Conservation (phyloP, 2,113 vertebrate species). For the Mesoclemmys tuberculata region DNA sequence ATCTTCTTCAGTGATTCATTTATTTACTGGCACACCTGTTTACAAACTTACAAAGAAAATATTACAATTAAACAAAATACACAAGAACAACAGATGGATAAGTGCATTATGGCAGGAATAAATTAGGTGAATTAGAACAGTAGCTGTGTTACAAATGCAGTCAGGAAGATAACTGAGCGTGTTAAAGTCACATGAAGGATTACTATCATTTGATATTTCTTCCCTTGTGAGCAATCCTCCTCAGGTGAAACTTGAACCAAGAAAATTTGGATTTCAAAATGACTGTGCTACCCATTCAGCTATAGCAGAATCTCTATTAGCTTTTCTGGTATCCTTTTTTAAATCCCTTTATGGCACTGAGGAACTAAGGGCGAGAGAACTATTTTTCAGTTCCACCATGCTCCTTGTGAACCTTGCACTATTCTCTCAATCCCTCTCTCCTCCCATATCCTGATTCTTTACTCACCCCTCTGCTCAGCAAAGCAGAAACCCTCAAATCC, state of each 20-base stretch:
- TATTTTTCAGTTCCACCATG: background rate
- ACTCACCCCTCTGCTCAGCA: background rate
- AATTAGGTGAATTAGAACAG: conserved; percentile 47
- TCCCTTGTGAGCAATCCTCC: conserved; percentile 35
- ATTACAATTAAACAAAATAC: conserved; percentile 14
- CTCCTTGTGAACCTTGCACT: background rate
- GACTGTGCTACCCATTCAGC: conserved; percentile 18
- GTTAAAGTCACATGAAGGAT: conserved; percentile 46
- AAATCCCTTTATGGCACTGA: background rate
- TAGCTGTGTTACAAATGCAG: conserved; percentile 32
- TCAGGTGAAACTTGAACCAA: conserved; percentile 40
- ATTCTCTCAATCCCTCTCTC: background rate
- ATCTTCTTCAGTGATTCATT: background rate
- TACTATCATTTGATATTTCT: conserved; percentile 35
- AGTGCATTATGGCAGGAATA: conserved; percentile 21
- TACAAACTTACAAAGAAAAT: conserved; percentile 27
- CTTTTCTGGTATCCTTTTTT: background rate
- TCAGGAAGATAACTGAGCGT: conserved; percentile 36
- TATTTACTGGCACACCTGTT: background rate
- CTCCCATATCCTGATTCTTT: too few relatives aligned
- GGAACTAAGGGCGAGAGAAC: background rate
- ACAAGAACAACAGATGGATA: conserved; percentile 26
- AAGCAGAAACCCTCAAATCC: conserved; percentile 10
- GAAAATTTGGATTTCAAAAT: conserved; percentile 47
- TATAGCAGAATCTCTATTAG: background rate